These are phyloP conservation scores for Athene cunicularia DNA, from an alignment of 2,113 vertebrate genomes.

Conservation along the genomic window DNA sequence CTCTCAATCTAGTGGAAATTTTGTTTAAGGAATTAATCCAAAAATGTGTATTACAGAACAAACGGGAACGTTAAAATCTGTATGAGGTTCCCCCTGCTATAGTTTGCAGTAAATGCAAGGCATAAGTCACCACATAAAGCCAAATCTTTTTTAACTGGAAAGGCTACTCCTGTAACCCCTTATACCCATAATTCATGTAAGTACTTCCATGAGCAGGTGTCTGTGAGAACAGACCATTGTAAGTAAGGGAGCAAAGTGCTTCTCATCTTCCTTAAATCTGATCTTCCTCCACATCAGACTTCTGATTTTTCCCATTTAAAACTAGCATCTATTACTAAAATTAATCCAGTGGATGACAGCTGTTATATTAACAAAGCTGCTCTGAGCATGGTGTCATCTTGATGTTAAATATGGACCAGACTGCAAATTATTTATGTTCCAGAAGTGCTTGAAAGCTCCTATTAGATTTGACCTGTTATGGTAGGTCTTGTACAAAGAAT, in stretches of 20 bases:
- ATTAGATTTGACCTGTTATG: neutral
- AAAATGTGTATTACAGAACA: conserved; percentile 40
- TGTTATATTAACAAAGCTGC: conserved; percentile 14
- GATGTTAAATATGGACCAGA: conserved; percentile 4
- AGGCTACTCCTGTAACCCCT: neutral
- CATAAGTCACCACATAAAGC: neutral
- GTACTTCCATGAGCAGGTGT: neutral
- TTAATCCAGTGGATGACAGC: neutral
- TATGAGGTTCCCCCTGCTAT: neutral
- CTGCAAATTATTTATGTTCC: neutral
- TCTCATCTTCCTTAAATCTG: neutral
- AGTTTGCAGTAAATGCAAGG: conserved; percentile 1
- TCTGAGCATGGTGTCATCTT: neutral
- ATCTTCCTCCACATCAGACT: neutral
- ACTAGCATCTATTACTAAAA: neutral
- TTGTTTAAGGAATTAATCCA: conserved; percentile 50
- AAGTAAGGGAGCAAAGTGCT: neutral
- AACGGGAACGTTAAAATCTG: conserved; percentile 5
- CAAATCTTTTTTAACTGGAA: neutral
- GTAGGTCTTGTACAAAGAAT: neutral
- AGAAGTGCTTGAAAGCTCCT: neutral
- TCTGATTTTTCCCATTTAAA: conserved; percentile 12
- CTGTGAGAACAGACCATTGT: neutral
- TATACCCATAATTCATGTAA: neutral
- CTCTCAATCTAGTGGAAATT: conserved; percentile 51